phyloP scores from a whole-genome alignment of 2,797 vertebrate genomes.

The Sebastes taczanowskii region DNA sequence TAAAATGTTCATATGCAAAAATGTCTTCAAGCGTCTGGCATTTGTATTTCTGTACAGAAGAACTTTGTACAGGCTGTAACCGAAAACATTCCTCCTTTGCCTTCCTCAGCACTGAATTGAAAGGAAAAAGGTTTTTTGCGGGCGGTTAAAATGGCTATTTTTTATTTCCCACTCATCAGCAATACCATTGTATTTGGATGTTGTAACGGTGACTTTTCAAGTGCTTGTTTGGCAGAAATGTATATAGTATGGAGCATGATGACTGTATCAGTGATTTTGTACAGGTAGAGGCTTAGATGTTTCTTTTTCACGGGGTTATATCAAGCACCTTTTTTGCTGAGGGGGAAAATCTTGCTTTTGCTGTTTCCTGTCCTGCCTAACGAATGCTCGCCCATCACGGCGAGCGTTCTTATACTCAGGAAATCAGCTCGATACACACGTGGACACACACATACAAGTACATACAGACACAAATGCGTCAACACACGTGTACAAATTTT shows the following conservation, averaged over 20 bases:
- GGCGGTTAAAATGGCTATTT: slow-evolving; percentile 80
- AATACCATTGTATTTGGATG: slow-evolving; percentile 91
- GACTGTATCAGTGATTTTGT: slow-evolving; percentile 83
- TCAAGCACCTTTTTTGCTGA: slow-evolving; percentile 78
- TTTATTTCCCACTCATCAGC: slow-evolving; percentile 84
- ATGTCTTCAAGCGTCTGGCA: slow-evolving; percentile 89
- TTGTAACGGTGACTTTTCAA: slow-evolving; percentile 89
- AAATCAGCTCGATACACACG: slow-evolving; percentile 75
- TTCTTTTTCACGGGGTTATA: slow-evolving; percentile 72
- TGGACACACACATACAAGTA: slow-evolving; percentile 50
- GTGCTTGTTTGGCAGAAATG: slow-evolving; percentile 86
- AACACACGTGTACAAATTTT: slow-evolving; percentile 17
- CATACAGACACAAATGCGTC: slow-evolving; percentile 45
- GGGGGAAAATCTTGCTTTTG: slow-evolving; percentile 76
- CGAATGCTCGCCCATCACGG: slow-evolving; percentile 65
- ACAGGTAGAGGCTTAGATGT: slow-evolving; percentile 78
- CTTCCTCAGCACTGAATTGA: slow-evolving; percentile 87
- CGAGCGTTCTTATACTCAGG: slow-evolving; percentile 84
- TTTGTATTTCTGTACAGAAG: slow-evolving; percentile 92
- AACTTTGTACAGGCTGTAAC: slow-evolving; percentile 87
- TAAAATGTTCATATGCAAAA: slow-evolving; percentile 99
- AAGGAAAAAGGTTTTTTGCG: slow-evolving; percentile 76
- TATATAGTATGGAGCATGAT: slow-evolving; percentile 87
- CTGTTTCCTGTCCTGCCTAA: slow-evolving; percentile 86
- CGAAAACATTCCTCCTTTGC: slow-evolving; percentile 95